phyloP scores from a whole-genome alignment of 2,888 invertebrate species.

The Octonoba sinensis region DNA sequence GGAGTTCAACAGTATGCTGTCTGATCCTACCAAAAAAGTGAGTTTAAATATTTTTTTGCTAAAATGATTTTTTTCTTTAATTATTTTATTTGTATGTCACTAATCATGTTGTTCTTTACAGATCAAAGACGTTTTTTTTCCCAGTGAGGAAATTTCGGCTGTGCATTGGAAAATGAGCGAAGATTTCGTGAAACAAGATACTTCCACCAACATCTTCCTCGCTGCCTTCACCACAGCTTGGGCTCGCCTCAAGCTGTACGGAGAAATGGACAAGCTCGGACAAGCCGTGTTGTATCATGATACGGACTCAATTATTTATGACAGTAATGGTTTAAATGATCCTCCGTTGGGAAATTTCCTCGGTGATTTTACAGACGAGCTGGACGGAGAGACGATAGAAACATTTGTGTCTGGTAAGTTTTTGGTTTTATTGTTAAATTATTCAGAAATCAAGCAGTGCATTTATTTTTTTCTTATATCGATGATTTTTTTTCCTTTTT shows the following conservation, averaged over 20 bases:
- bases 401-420: constrained; percentile 21
- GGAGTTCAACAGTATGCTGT: constrained; percentile 17
- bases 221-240: constrained; percentile 6
- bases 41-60: background rate
- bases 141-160: background rate
- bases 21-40: constrained; percentile 17
- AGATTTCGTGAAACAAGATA: background rate
- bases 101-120: background rate
- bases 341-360: background rate
- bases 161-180: background rate
- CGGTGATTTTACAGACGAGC: constrained; percentile 20
- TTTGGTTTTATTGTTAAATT: no score
- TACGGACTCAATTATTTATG: background rate
- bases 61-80: background rate
- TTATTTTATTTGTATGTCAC: background rate
- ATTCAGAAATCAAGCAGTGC: no score
- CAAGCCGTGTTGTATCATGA: constrained; percentile 1
- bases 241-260: background rate
- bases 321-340: background rate
- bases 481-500: background rate
- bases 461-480: background rate
- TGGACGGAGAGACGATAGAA: background rate
- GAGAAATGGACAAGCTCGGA: constrained; percentile 1
- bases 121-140: constrained; percentile 15
- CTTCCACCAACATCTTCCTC: background rate